A percentile compares a stretch with the other conserved stretches of the same genome.
These are phyloP conservation scores for Dasysyrphus tricinctus DNA, from an alignment of 2,888 invertebrate genomes.

Conservation along the genomic window DNA sequence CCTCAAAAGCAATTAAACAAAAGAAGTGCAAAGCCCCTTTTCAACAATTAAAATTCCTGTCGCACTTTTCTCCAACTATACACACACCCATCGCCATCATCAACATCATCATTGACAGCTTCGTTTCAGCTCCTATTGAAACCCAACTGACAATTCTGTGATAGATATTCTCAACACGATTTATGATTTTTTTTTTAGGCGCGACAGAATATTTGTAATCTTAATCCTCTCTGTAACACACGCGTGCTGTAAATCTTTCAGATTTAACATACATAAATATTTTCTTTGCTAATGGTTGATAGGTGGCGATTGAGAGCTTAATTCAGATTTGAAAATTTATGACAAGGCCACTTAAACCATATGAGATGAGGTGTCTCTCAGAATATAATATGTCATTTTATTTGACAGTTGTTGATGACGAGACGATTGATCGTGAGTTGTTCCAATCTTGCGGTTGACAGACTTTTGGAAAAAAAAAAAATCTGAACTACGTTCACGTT, in stretches of 20 bases:
- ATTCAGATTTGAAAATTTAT: slow-evolving; percentile 25
- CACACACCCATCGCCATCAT: slow-evolving; percentile 15
- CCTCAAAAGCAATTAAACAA: neutral
- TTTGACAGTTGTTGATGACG: slow-evolving; percentile 35
- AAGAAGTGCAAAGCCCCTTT: slow-evolving; percentile 46
- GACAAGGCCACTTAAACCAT: slow-evolving; percentile 15
- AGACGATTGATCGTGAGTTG: slow-evolving; percentile 3
- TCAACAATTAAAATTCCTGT: slow-evolving; percentile 48
- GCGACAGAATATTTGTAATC: slow-evolving; percentile 32
- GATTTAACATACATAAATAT: slow-evolving; percentile 3
- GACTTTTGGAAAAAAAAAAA: neutral
- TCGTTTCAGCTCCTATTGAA: slow-evolving; percentile 2
- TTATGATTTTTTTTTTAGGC: neutral
- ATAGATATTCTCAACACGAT: slow-evolving; percentile 43
- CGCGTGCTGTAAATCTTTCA: slow-evolving; percentile 39
- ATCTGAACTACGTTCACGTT: neutral
- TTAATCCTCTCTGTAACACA: slow-evolving; percentile 18
- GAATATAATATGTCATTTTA: slow-evolving; percentile 19
- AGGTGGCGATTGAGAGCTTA: slow-evolving; percentile 8
- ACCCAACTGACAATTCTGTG: slow-evolving; percentile 18
- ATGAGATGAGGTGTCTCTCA: slow-evolving; percentile 18
- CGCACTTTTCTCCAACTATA: slow-evolving; percentile 22
- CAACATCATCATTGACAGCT: slow-evolving; percentile 24
- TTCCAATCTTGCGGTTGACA: neutral
- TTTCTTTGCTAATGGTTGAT: neutral